phyloP scores from a whole-genome alignment of 2,113 vertebrate genomes.

The Conger conger region DNA sequence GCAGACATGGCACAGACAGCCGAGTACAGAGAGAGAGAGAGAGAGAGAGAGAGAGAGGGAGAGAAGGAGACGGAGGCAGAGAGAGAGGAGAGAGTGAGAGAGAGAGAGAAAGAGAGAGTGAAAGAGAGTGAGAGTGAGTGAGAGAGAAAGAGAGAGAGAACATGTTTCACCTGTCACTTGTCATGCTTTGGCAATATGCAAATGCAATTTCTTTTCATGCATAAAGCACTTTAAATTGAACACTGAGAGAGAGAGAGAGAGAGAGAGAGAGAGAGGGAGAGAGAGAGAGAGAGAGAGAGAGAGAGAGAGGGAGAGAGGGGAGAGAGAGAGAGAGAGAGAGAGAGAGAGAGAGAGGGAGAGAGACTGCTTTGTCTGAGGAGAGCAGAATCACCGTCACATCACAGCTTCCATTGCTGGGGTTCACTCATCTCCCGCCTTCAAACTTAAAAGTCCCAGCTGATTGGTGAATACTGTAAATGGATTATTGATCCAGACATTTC shows the following conservation, averaged over 20 bases:
- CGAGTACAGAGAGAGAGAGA: conserved; percentile 15
- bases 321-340: conserved; percentile 6
- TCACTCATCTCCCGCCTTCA: too few species aligned
- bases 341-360: conserved; percentile 18
- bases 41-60: conserved; percentile 27
- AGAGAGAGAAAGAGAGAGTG: conserved; percentile 7
- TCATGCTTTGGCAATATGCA: too few species aligned
- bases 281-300: conserved; percentile 23
- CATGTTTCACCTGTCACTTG: too few species aligned
- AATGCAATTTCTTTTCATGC: too few species aligned
- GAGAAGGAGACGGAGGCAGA: conserved; percentile 35
- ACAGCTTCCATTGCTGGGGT: too few species aligned
- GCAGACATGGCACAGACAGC: conserved; percentile 33
- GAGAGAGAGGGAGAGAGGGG: conserved; percentile 31
- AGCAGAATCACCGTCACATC: background rate
- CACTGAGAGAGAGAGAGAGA: too few species aligned
- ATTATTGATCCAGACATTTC: too few species aligned
- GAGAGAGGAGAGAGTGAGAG: conserved; percentile 26
- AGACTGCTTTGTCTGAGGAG: background rate
- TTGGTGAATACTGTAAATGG: too few species aligned
- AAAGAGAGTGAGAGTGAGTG: conserved; percentile 19
- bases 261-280: too few species aligned
- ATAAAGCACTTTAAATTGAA: too few species aligned
- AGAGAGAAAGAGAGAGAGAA: too few species aligned
- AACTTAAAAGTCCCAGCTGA: too few species aligned